Percentiles rank a stretch among this genome's conserved stretches.
Evolutionary conservation across 2,797 vertebrate species (phyloP).

Genomic region (Ammospiza maritima): DNA sequence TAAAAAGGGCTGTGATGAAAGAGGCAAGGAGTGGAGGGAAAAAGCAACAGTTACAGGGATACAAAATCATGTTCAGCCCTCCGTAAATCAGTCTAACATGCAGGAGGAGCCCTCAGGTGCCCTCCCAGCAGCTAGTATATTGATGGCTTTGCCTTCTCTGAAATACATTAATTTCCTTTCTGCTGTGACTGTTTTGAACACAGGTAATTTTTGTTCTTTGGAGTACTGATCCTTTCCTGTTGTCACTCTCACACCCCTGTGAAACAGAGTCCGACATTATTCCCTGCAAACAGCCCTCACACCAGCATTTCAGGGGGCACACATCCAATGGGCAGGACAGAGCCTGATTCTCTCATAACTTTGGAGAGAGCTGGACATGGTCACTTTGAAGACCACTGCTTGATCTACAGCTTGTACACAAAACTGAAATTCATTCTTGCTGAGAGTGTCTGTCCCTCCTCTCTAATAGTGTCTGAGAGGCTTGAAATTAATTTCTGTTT

Average conservation of each 20-base stretch:
- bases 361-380: neutral
- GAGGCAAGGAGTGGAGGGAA: neutral
- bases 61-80: neutral
- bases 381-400: neutral
- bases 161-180: neutral
- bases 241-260: accelerated
- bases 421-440: neutral
- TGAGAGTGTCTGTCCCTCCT: neutral
- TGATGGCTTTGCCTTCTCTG: neutral
- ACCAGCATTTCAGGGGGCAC: neutral
- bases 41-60: neutral
- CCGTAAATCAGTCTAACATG: neutral
- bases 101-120: neutral
- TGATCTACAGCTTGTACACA: neutral
- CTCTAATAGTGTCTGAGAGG: neutral
- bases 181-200: neutral
- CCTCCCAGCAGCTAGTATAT: neutral
- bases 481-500: neutral
- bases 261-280: neutral
- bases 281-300: neutral
- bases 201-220: neutral
- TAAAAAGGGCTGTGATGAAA: neutral
- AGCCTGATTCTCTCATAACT: accelerated
- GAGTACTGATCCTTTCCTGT: neutral
- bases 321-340: accelerated